These are phyloP conservation scores for Trematomus bernacchii DNA, from an alignment of 2,797 vertebrate species.

Conservation along the genomic window DNA sequence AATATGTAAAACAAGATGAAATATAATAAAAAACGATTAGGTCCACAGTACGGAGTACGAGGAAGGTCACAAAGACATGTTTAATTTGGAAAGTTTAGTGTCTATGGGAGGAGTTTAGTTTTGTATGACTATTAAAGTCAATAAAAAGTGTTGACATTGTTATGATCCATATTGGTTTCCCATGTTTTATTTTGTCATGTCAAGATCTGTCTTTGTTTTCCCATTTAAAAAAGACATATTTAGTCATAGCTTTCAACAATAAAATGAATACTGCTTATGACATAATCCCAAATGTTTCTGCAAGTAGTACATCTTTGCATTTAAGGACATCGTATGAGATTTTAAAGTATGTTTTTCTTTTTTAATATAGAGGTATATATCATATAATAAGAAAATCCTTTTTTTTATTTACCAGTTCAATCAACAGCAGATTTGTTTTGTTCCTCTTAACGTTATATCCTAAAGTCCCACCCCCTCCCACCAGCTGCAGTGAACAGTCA, in stretches of 20 bases:
- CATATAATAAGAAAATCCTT: not conserved
- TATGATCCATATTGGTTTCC: too few relatives aligned
- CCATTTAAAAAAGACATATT: not conserved
- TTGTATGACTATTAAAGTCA: not conserved
- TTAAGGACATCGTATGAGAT: not conserved
- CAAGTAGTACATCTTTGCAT: not conserved
- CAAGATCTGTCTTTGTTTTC: not conserved
- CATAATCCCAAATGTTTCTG: not conserved
- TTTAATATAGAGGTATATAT: not conserved
- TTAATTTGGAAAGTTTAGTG: too few relatives aligned
- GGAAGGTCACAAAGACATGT: too few relatives aligned
- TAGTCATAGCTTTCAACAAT: not conserved
- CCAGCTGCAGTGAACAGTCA: constrained; percentile 29
- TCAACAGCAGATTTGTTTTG: not conserved
- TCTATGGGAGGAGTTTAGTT: too few relatives aligned
- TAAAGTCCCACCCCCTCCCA: not conserved
- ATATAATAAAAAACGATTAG: too few relatives aligned
- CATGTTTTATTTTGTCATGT: not conserved
- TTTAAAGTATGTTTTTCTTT: not conserved
- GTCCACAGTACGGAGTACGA: too few relatives aligned
- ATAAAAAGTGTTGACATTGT: too few relatives aligned
- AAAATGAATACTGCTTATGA: not conserved
- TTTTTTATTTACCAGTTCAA: not conserved
- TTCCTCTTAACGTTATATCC: not conserved
- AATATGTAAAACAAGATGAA: too few relatives aligned